Conservation (phyloP, 2,888 invertebrate genomes). For the Rhaphigaster nebulosa region DNA sequence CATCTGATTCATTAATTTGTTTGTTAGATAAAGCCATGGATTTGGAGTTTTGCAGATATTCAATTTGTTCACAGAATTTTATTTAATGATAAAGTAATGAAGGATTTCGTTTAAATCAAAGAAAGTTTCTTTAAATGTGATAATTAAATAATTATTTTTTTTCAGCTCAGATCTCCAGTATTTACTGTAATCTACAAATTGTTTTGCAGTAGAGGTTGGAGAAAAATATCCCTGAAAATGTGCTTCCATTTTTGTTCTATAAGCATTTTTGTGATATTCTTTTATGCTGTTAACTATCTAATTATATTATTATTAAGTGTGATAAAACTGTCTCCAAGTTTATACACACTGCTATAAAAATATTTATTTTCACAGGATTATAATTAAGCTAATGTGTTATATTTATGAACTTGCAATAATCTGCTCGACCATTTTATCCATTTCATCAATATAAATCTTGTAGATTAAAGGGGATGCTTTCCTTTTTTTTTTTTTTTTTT, state of each 20-base stretch:
- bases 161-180: constrained; percentile 12
- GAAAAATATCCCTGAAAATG: not conserved
- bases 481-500: not conserved
- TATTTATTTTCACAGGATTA: not conserved
- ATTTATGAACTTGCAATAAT: not conserved
- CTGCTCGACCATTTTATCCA: not conserved
- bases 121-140: not conserved
- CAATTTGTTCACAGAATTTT: not conserved
- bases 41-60: not conserved
- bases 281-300: not conserved
- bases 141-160: constrained; percentile 34
- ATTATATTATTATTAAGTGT: not conserved
- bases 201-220: constrained; percentile 27
- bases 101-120: not conserved
- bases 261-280: not conserved
- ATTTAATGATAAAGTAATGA: not conserved
- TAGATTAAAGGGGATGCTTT: not conserved
- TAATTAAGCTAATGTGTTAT: not conserved
- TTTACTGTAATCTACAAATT: constrained; percentile 44
- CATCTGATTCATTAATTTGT: not conserved
- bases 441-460: not conserved
- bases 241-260: not conserved
- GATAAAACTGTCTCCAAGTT: not conserved
- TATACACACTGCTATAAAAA: not conserved
- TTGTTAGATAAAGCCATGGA: not conserved